Conservation (phyloP, 2,888 invertebrate species). For the Dryococelus australis region DNA sequence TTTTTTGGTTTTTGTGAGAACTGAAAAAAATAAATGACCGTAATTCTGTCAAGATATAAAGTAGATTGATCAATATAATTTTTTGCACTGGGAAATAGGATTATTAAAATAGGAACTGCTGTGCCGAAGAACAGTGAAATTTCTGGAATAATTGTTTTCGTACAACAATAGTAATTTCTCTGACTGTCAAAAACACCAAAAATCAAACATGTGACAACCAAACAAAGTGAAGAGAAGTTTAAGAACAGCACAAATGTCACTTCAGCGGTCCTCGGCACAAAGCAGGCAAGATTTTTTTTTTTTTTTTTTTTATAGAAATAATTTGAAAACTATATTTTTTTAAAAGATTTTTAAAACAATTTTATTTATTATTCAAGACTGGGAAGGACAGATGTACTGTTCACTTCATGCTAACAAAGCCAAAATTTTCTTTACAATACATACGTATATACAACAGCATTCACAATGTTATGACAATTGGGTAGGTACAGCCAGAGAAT, state of each 20-base stretch:
- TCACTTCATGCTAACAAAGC: constrained; percentile 32
- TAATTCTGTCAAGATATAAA: too few species aligned
- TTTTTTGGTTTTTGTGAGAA: too few species aligned
- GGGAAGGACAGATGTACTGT: constrained; percentile 48
- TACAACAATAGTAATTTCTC: constrained; percentile 39
- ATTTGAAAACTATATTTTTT: neutral
- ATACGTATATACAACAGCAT: neutral
- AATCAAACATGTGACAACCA: neutral
- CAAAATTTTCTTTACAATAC: neutral
- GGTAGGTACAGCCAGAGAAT: constrained; percentile 16
- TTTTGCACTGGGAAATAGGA: neutral
- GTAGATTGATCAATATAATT: neutral
- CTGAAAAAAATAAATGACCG: too few species aligned
- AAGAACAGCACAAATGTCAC: constrained; percentile 49
- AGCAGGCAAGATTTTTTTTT: constrained; percentile 40
- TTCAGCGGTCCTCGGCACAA: constrained; percentile 62
- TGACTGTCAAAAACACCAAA: constrained; percentile 43
- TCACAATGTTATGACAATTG: neutral
- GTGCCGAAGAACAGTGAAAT: constrained; percentile 87
- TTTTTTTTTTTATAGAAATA: neutral
- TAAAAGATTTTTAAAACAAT: neutral
- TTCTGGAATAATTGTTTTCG: constrained; percentile 32
- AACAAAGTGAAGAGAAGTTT: constrained; percentile 33
- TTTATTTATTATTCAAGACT: neutral
- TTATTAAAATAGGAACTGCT: constrained; percentile 48